Evolutionary conservation across 2,113 vertebrate genomes (phyloP), one percentile per base, ranked within the genome.

Genomic region (Xenopus tropicalis): DNA sequence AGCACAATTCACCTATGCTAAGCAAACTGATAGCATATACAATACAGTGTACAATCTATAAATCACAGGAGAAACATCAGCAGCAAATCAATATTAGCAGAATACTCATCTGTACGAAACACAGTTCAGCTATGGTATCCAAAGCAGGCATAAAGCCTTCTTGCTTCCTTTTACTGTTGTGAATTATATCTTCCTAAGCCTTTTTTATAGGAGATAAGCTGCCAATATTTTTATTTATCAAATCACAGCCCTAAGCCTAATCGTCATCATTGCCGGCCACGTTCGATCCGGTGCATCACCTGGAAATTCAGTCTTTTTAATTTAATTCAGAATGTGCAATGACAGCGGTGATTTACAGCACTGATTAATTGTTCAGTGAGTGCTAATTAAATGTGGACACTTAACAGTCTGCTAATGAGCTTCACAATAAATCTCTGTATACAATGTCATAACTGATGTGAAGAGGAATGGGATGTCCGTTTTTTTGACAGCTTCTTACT

Each of bases 371-470:
- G 61, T 79, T 82, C 70, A 48, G 66, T 23, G 75, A 83, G 73
- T 74, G 80, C 56, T 84, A 86, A 86, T 89, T 88, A 88, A 85
- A 82, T 79, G 79, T 74, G 75, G 78, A 87, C 84, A 85, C 81
- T 82, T 78, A 85, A 73, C 43, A 80, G 61, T 71, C 24, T 66
- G 68, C 24, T 84, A 83, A 77, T 82, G 80, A 83, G 54, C 65
- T 57, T 58, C 74, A 69, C 17, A 52, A 71, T 62, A 4, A 61
- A 24, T 62, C 61, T 77, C 74, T 66, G 77, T 11, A 78, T 61
- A 61, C 52, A 23, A 14, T 69, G 66, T 78, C 69, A 74, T 72
- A 71, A 66, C 68, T 78, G 57, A 66, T 77, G 61, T 56, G 56
- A 78, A 79, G 22, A 48, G 73, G 77, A 72, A 52, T 8, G 1